These are phyloP conservation scores for Melipona beecheii DNA, from an alignment of 2,888 invertebrate genomes.

Conservation along the genomic window DNA sequence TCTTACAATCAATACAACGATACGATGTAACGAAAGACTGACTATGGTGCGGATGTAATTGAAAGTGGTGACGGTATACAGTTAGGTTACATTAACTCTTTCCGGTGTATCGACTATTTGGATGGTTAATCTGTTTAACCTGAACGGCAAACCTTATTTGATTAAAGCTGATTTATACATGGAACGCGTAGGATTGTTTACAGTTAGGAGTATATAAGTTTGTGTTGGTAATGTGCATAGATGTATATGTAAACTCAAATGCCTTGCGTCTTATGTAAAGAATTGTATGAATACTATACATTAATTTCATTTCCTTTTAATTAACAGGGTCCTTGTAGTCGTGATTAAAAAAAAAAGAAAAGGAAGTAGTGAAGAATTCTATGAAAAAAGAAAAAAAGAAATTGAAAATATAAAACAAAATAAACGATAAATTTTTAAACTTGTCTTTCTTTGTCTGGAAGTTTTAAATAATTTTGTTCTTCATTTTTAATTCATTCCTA, in stretches of 20 bases:
- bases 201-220: slow-evolving; percentile 49
- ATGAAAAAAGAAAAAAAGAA: neutral
- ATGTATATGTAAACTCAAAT: neutral
- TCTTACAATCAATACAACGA: slow-evolving; percentile 37
- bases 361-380: neutral
- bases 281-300: neutral
- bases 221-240: neutral
- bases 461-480: too few species aligned
- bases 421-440: too few species aligned
- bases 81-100: slow-evolving; percentile 30
- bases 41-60: slow-evolving; percentile 34
- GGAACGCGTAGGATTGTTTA: slow-evolving; percentile 52
- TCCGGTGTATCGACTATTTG: slow-evolving; percentile 21
- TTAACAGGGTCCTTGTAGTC: neutral
- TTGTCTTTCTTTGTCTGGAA: too few species aligned
- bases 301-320: neutral
- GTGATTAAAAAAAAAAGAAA: neutral
- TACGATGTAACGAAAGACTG: slow-evolving; percentile 20
- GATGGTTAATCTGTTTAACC: slow-evolving; percentile 30
- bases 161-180: slow-evolving; percentile 45
- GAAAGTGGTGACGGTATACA: slow-evolving; percentile 31
- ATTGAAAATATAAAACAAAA: neutral
- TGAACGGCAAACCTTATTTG: slow-evolving; percentile 60
- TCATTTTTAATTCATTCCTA: too few species aligned
- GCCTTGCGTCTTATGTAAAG: too few species aligned